Percentiles rank a stretch among this genome's conserved stretches.
Evolutionary conservation across 2,888 invertebrate genomes (phyloP).

Genomic region (Aleiodes alternator): DNA sequence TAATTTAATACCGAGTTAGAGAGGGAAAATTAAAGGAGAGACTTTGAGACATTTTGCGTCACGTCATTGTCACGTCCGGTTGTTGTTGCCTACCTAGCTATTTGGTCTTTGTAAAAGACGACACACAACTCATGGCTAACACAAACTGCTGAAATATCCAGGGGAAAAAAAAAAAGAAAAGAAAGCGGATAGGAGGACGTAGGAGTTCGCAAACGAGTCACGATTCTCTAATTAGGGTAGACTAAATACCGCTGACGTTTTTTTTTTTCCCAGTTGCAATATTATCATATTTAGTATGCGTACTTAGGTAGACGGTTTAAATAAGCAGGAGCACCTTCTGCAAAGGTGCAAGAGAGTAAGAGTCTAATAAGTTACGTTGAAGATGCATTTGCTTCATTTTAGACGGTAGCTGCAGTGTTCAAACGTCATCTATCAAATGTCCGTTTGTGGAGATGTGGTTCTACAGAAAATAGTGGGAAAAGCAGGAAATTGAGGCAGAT

Average conservation of each 20-base stretch:
- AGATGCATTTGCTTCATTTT: conserved; percentile 64
- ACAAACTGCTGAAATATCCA: conserved; percentile 38
- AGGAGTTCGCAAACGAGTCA: conserved; percentile 72
- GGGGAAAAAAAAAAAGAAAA: conserved; percentile 39
- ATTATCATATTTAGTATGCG: conserved; percentile 76
- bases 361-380: conserved; percentile 72
- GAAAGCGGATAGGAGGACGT: conserved; percentile 54
- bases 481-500: neutral
- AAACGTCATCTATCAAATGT: no score
- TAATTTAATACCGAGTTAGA: conserved; percentile 17
- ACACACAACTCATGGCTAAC: conserved; percentile 43
- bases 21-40: neutral
- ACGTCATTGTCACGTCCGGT: conserved; percentile 40
- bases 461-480: no score
- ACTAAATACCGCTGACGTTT: conserved; percentile 75
- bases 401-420: no score
- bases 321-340: conserved; percentile 69
- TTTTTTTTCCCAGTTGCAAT: conserved; percentile 69
- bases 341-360: conserved; percentile 62
- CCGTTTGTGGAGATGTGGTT: no score
- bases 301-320: conserved; percentile 74
- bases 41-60: conserved; percentile 40
- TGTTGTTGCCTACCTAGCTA: conserved; percentile 31
- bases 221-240: conserved; percentile 74
- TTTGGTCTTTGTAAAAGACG: conserved; percentile 44